Conservation (phyloP, 2,888 invertebrate genomes). For the Malthinus seriepunctatus region DNA sequence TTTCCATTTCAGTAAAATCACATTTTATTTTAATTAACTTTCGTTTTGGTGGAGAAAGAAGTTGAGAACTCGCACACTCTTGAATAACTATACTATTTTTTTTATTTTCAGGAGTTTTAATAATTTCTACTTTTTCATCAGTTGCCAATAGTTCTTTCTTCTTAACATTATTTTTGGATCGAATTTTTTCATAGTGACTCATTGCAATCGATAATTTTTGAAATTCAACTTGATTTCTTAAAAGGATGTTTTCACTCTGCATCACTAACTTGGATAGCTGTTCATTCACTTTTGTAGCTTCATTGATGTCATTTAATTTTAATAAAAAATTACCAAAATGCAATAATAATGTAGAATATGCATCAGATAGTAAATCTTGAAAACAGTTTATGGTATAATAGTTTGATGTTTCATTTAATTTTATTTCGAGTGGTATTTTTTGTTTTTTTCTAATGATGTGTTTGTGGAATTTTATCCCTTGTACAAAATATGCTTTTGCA, state of each 20-base stretch:
- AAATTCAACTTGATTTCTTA: conserved; percentile 38
- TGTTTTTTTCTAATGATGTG: conserved; percentile 23
- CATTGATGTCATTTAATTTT: conserved; percentile 19
- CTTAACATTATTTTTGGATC: background rate
- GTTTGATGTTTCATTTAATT: conserved; percentile 18
- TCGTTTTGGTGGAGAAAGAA: conserved; percentile 18
- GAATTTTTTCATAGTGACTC: background rate
- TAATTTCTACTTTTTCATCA: conserved; percentile 8
- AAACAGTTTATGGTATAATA: conserved; percentile 27
- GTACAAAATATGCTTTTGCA: conserved; percentile 32
- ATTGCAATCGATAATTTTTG: conserved; percentile 34
- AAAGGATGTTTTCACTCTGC: conserved; percentile 31
- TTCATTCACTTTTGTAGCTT: conserved; percentile 34
- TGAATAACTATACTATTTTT: conserved; percentile 14
- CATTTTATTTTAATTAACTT: conserved; percentile 23
- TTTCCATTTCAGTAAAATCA: conserved; percentile 18
- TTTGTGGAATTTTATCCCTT: conserved; percentile 34
- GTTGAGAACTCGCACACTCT: conserved; percentile 13
- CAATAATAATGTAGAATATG: conserved; percentile 33
- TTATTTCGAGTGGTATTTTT: conserved; percentile 10
- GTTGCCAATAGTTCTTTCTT: background rate
- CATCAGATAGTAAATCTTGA: conserved; percentile 28
- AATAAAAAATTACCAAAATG: conserved; percentile 36
- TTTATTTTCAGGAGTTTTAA: conserved; percentile 29
- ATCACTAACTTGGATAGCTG: conserved; percentile 31